Base-by-base conservation (phyloP, 2,113 vertebrate species). In the Rhea pennata region DNA sequence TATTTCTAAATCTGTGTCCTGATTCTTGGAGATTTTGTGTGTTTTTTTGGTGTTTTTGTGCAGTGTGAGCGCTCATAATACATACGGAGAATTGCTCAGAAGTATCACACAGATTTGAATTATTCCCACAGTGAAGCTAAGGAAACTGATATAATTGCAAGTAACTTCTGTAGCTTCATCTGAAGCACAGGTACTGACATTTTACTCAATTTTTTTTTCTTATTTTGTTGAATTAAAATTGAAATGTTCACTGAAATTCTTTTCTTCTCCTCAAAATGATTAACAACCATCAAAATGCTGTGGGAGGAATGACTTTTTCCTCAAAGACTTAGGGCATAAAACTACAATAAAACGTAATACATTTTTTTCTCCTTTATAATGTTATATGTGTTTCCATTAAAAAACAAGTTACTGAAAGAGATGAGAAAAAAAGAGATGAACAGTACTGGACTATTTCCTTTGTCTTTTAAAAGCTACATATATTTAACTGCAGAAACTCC, bases 391-490 rank as follows among this genome's bases (percentile, higher is more conserved):
- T 67, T 84, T 69, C 15, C 40, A 71, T 53, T 46, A 76, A 86
- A 67, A 12, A 78, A 46, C 65, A 42, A 10, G 10, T 40, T 74
- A 54, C 11, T 3, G 23, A 72, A 44, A 50, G 22, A 72, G 19
- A 54, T 59, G 14, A 40, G 36, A 29, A 80, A 69, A 91, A 61
- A 4, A n/a, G 22, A 33, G 17, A 46, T 58, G 26, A 80, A 51
- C 0, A 3, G n/a, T 54, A 62, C 0, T 1, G 14, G 29, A 19
- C 15, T 48, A 48, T 11, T 11, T 66, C 21, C 12, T 70, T 62
- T 46, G 17, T 44, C 24, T 69, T 74, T 69, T 46, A 76, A n/a
- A 89, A 76, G 9, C 29, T 39, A 44, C 24, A n/a, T 7, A 4
- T 51, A 44, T n/a, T 58, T 44, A 5, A 51, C 21, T 72, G 58